These are phyloP conservation scores for Caranx melampygus DNA, from an alignment of 2,113 vertebrate species.

Conservation along the genomic window DNA sequence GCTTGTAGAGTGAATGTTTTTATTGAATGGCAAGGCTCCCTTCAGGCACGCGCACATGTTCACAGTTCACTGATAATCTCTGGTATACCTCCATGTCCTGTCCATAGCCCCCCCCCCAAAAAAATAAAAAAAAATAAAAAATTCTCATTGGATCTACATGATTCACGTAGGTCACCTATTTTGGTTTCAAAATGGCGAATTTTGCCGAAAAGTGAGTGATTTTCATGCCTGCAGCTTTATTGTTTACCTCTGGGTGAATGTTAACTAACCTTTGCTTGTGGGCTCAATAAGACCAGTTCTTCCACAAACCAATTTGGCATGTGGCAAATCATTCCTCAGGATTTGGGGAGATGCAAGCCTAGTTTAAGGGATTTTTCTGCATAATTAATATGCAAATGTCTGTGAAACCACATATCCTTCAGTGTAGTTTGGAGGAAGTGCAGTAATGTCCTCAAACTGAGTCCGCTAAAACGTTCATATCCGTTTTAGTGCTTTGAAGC, in stretches of 20 bases:
- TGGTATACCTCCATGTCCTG: no score
- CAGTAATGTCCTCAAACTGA: constrained; percentile 3
- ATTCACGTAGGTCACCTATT: no score
- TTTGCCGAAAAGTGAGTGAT: no score
- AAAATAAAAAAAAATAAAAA: no score
- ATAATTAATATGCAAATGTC: constrained; percentile 58
- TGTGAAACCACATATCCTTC: constrained; percentile 19
- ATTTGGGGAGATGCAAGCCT: constrained; percentile 37
- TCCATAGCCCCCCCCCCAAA: no score
- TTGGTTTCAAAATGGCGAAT: no score
- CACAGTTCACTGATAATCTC: no score
- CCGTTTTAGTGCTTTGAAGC: constrained; percentile 7
- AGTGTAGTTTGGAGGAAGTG: constrained; percentile 25
- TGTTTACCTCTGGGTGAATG: constrained; percentile 26
- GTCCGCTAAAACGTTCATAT: not conserved
- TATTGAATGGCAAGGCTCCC: no score
- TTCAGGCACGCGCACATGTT: no score
- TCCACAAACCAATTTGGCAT: not conserved
- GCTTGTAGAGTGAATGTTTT: no score
- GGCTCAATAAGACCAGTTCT: not conserved
- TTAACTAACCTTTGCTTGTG: constrained; percentile 23
- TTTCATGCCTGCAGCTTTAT: not conserved
- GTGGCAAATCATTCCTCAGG: constrained; percentile 29
- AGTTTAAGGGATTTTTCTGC: constrained; percentile 44
- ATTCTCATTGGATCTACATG: no score